These are phyloP conservation scores for Drosophila nr. medialis DNA, from an alignment of 2,888 invertebrate genomes.

Conservation along the genomic window DNA sequence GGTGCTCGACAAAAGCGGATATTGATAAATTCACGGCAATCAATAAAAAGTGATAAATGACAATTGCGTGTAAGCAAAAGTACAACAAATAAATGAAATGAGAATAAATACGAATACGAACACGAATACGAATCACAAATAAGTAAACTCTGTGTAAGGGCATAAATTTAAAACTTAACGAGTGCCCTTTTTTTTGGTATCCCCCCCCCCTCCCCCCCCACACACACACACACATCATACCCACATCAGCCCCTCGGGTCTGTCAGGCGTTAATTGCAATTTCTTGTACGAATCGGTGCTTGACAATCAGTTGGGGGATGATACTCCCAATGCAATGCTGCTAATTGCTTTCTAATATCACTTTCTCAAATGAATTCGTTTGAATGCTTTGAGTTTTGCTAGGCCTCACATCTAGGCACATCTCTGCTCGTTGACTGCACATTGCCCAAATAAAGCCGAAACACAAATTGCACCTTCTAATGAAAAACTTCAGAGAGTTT, in stretches of 20 bases:
- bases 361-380: constrained; percentile 72
- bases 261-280: constrained; percentile 56
- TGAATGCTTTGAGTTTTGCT: constrained; percentile 50
- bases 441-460: constrained; percentile 24
- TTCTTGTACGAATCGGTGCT: constrained; percentile 37
- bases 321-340: constrained; percentile 20
- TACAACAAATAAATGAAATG: constrained; percentile 19
- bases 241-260: constrained; percentile 3
- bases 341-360: constrained; percentile 74
- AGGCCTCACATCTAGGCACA: constrained; percentile 15
- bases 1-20: constrained; percentile 70
- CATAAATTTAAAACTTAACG: constrained; percentile 74
- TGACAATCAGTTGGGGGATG: neutral
- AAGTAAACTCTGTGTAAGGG: constrained; percentile 63
- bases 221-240: neutral
- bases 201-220: too few species aligned
- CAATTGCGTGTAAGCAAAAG: constrained; percentile 71
- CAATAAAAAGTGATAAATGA: constrained; percentile 80
- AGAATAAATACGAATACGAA: constrained; percentile 9
- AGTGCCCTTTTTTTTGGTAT: constrained; percentile 23
- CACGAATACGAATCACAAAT: constrained; percentile 47
- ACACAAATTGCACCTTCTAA: neutral
- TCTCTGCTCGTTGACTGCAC: constrained; percentile 34
- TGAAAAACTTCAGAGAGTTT: neutral
- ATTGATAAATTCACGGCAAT: constrained; percentile 79